These are phyloP conservation scores for Potamarius usumacintae DNA, from an alignment of 2,113 vertebrate genomes.

Conservation along the genomic window DNA sequence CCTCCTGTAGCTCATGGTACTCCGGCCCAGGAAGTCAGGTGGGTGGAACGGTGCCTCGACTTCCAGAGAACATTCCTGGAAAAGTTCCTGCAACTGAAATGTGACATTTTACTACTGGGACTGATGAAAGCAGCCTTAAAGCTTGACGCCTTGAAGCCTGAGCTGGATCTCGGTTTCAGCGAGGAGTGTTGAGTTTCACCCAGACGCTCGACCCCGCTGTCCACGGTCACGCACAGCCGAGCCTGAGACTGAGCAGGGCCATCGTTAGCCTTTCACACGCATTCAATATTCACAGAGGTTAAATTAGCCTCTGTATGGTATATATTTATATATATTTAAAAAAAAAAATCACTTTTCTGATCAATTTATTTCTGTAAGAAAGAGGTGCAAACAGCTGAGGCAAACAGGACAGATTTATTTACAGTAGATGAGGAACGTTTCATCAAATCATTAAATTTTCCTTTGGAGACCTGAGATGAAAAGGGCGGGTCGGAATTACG, in stretches of 20 bases:
- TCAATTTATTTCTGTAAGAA: neutral
- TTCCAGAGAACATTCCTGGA: constrained; percentile 10
- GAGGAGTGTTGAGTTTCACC: constrained; percentile 23
- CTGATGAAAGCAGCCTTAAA: constrained; percentile 10
- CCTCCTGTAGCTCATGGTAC: neutral
- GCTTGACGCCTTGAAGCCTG: neutral
- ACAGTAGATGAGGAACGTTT: neutral
- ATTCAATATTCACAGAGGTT: constrained; percentile 10
- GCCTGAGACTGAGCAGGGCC: constrained; percentile 18
- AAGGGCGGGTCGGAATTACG: neutral
- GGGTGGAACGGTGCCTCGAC: neutral
- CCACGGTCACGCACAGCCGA: constrained; percentile 26
- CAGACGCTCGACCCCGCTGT: constrained; percentile 38
- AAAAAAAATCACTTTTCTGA: neutral
- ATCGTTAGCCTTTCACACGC: constrained; percentile 24
- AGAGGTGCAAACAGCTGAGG: neutral
- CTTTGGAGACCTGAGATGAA: neutral
- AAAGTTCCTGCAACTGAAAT: neutral
- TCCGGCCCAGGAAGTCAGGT: neutral
- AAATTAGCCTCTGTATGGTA: neutral
- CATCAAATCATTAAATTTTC: neutral
- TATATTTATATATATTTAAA: neutral
- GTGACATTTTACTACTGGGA: neutral
- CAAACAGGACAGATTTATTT: neutral
- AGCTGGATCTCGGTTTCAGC: constrained; percentile 4